A percentile compares a stretch with the other conserved stretches of the same genome.
These are phyloP conservation scores for Coregonus sp. DNA, from an alignment of 2,797 vertebrate genomes.

Conservation along the genomic window DNA sequence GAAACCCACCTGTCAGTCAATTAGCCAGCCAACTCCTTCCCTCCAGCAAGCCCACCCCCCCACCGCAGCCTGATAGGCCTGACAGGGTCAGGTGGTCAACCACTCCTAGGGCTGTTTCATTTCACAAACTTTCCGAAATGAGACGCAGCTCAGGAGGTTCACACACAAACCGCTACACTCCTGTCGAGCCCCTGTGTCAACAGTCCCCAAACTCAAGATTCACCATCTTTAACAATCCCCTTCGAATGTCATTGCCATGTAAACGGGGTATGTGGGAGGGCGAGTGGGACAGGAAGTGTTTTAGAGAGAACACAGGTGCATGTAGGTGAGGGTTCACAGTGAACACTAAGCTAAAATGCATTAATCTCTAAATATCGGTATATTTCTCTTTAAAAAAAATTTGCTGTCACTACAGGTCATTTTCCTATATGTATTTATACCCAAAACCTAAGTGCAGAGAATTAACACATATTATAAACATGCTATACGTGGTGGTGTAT, in stretches of 20 bases:
- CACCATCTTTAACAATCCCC: neutral
- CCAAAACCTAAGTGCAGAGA: neutral
- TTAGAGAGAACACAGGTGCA: no score
- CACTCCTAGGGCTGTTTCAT: no score
- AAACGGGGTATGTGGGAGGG: neutral
- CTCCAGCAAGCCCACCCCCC: neutral
- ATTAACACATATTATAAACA: conserved; percentile 4
- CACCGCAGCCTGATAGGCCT: neutral
- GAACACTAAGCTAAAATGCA: neutral
- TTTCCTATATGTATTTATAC: neutral
- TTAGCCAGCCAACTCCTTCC: neutral
- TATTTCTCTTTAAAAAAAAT: neutral
- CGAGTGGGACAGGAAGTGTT: neutral
- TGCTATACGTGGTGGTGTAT: neutral
- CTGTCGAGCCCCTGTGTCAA: neutral
- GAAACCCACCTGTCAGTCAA: conserved; percentile 7
- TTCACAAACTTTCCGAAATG: neutral
- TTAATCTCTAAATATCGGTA: neutral
- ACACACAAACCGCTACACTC: neutral
- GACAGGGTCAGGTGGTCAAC: neutral
- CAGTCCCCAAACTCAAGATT: neutral
- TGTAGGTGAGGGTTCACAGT: neutral
- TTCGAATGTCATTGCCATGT: neutral
- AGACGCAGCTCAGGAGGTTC: neutral
- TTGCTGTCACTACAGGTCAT: neutral